Evolutionary conservation across 2,888 invertebrate genomes (phyloP).

Genomic region (Erebia palarica): DNA sequence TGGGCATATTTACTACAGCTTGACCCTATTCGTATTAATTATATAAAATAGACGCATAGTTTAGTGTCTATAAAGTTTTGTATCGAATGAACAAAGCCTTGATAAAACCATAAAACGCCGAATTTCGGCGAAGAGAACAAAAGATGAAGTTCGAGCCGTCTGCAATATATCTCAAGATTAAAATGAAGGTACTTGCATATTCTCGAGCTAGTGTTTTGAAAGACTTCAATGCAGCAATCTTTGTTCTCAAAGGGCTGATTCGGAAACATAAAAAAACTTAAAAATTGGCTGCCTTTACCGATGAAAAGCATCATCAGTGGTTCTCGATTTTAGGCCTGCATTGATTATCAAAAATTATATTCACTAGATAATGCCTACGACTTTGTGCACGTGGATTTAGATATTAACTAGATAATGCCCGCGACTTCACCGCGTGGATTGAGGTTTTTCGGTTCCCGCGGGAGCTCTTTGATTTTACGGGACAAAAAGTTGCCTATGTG

Average conservation of each 20-base stretch:
- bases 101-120: constrained; percentile 1
- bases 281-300: neutral
- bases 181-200: constrained; percentile 6
- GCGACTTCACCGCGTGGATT: too few relatives aligned
- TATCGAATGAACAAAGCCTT: neutral
- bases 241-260: constrained; percentile 12
- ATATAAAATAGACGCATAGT: neutral
- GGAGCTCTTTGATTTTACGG: too few relatives aligned
- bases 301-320: neutral
- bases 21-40: too few relatives aligned
- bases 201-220: neutral
- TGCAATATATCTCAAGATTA: constrained; percentile 15
- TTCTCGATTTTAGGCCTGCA: neutral
- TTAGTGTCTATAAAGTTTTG: neutral
- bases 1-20: too few relatives aligned
- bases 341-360: too few relatives aligned
- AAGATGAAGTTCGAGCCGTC: neutral
- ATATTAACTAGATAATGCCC: too few relatives aligned
- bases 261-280: neutral
- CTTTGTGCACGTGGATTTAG: too few relatives aligned
- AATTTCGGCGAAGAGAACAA: constrained; percentile 8
- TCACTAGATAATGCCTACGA: too few relatives aligned
- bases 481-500: too few relatives aligned
- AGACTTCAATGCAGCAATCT: neutral
- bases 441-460: too few relatives aligned